Conservation (phyloP, 2,888 invertebrate genomes). For the Catocala sponsa region DNA sequence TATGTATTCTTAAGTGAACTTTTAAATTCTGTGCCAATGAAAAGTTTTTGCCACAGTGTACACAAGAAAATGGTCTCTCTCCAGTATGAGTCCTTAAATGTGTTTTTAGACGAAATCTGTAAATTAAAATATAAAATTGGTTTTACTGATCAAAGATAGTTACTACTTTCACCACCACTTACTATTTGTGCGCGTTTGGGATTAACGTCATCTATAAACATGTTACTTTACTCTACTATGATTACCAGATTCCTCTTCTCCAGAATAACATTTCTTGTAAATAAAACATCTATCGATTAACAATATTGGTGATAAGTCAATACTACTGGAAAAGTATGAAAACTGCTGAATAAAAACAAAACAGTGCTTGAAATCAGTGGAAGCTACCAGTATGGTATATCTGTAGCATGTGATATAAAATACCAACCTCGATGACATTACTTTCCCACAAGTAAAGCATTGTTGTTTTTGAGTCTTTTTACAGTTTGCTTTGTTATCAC, state of each 20-base stretch:
- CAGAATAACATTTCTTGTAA: no score
- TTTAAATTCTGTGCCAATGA: constrained; percentile 77
- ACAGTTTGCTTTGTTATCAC: constrained; percentile 25
- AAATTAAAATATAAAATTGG: constrained; percentile 25
- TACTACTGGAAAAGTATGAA: no score
- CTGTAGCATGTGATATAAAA: background rate
- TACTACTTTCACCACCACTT: background rate
- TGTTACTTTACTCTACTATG: no score
- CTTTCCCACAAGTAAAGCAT: constrained; percentile 85
- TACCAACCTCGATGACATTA: constrained; percentile 80
- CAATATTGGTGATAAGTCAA: no score
- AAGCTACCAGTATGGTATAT: no score
- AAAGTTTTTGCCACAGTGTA: constrained; percentile 78
- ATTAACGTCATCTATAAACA: no score
- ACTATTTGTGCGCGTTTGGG: no score
- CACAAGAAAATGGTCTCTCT: constrained; percentile 74
- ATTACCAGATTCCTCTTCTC: no score
- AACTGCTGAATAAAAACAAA: no score
- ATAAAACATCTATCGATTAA: no score
- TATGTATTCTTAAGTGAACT: constrained; percentile 80
- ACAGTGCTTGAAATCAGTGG: no score
- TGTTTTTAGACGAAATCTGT: constrained; percentile 80
- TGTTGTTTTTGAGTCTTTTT: constrained; percentile 68
- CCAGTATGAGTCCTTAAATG: constrained; percentile 79
- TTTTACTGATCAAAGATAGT: background rate